These are phyloP conservation scores for Plutomurus gul DNA, from an alignment of 1,140 invertebrate species.

Conservation along the genomic window DNA sequence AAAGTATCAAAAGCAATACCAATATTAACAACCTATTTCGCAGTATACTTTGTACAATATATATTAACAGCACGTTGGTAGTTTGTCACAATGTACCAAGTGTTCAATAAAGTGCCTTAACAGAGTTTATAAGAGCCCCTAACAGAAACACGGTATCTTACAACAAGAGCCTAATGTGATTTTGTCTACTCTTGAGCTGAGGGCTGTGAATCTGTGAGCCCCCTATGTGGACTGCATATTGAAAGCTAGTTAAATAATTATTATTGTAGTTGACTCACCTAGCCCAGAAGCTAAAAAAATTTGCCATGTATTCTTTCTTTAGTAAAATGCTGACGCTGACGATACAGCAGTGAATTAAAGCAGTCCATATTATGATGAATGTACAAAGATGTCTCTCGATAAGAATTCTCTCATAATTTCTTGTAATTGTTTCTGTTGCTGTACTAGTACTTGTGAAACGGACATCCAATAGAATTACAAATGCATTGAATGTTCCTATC, in stretches of 20 bases:
- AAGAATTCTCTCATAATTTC: background rate
- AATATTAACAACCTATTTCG: background rate
- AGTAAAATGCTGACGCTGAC: background rate
- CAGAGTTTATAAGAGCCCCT: background rate
- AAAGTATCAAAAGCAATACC: background rate
- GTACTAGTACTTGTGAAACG: background rate
- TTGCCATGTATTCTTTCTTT: constrained; percentile 21
- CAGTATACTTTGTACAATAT: too few species aligned
- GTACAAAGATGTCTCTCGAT: constrained; percentile 26
- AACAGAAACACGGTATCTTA: background rate
- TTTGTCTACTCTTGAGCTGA: background rate
- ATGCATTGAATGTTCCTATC: background rate
- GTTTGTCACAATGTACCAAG: too few species aligned
- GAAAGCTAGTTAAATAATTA: background rate
- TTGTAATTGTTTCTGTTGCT: background rate
- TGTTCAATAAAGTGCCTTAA: background rate
- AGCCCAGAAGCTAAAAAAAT: constrained; percentile 42
- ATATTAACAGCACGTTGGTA: too few species aligned
- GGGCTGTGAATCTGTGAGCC: background rate
- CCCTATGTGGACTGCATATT: background rate
- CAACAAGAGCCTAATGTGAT: background rate
- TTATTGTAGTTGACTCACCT: constrained; percentile 14
- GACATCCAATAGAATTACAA: background rate
- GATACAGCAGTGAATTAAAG: constrained; percentile 16
- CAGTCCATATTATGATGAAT: constrained; percentile 24